Base-by-base conservation (phyloP, 2,797 vertebrate species). In the Scarus forsteni region DNA sequence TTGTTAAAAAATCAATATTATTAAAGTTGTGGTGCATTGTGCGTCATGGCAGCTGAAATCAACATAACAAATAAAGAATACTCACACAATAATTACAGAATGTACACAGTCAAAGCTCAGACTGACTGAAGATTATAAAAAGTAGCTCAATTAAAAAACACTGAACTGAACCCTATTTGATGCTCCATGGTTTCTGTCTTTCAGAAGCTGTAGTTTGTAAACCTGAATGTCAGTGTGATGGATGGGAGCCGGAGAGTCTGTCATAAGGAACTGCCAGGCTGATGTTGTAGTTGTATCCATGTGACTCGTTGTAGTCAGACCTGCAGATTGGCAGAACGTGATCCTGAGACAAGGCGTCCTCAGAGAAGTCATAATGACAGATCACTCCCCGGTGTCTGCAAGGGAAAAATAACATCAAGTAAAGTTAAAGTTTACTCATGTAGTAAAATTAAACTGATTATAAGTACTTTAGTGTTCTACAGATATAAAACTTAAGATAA, bases 291-390 rank as follows among this genome's bases (percentile, higher is more conserved):
- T 89, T 98, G 91, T 97, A 96, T 0, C 96, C 95, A 0, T 86
- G 76, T 3, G 88, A 70, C 60, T 95, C 90, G 0, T 53, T 78
- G 58, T 96, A 96, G 86, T 96, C 88, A 0, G 96, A 96, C 73
- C 96, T 94, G 92, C 97, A 99, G 87, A 98, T 95, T 27, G 98
- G 97, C 10, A 98, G 94, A 15, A 97, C 8, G 11, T 96, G 95
- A 18, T 96, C 95, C 19, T 83, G 93, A 0, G 94, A 85, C 76
- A 91, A 15, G 12, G 90, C 89, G 39, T 97, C 96, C 83, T 93
- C 93, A 0, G 96, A 96, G 88, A 99, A 99, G 76, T 97, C 96
- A 0, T 98, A 98, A 67, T 92, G 95, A 15, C 95, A 95, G 91
- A 99, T 95, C 69, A 96, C 88, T 34, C 98, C 98, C 7, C 95